These are phyloP conservation scores for Neodiprion virginianus DNA, from an alignment of 1,140 invertebrate genomes.

Conservation along the genomic window DNA sequence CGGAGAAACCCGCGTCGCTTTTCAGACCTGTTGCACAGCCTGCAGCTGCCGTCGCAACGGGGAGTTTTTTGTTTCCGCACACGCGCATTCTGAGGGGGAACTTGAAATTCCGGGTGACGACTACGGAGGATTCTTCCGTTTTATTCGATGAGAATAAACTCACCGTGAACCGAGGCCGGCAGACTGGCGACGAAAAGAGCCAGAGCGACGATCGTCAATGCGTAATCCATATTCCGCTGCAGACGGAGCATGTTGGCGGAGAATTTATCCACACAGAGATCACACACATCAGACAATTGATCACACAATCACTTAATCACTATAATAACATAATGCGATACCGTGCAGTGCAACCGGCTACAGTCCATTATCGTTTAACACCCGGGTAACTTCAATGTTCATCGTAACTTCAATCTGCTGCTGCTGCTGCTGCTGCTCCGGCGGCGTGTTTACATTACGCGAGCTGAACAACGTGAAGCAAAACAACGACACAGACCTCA, in stretches of 20 bases:
- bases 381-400: too few relatives aligned
- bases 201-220: constrained; percentile 38
- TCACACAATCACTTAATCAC: constrained; percentile 37
- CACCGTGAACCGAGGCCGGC: constrained; percentile 41
- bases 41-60: constrained; percentile 32
- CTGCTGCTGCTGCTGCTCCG: too few relatives aligned
- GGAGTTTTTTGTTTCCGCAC: neutral
- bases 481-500: constrained; percentile 38
- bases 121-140: neutral
- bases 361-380: too few relatives aligned
- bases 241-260: constrained; percentile 50
- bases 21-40: constrained; percentile 26
- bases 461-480: constrained; percentile 23
- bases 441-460: neutral
- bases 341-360: too few relatives aligned
- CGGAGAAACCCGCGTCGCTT: neutral
- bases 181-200: constrained; percentile 33
- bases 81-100: too few relatives aligned
- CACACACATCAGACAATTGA: constrained; percentile 54
- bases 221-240: constrained; percentile 57
- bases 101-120: too few relatives aligned
- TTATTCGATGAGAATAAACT: constrained; percentile 29
- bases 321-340: neutral
- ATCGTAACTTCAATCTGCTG: too few relatives aligned
- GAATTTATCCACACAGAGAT: constrained; percentile 43